Conservation (phyloP, 2,113 vertebrate species). For the Lepisosteus osseus region DNA sequence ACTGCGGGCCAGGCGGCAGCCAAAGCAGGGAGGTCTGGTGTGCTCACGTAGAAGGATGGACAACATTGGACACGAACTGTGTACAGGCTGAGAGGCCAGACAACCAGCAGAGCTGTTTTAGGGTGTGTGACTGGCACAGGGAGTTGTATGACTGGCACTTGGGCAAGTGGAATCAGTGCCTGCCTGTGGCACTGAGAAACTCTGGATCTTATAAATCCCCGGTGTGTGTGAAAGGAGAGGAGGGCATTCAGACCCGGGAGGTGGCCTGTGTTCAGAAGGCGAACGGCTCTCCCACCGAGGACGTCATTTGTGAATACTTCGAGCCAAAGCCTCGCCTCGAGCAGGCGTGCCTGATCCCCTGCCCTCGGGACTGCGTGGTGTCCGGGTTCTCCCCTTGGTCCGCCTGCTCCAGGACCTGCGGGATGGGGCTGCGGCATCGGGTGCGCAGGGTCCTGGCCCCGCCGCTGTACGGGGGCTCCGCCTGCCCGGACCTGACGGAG, state of each 20-base stretch:
- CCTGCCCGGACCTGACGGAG: conserved; percentile 89
- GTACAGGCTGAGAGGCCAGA: conserved; percentile 75
- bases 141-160: conserved; percentile 90
- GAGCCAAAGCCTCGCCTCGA: conserved; percentile 89
- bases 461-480: conserved; percentile 77
- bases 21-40: conserved; percentile 95
- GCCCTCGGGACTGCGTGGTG: conserved; percentile 87
- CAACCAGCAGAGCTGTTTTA: conserved; percentile 92
- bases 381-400: conserved; percentile 89
- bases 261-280: conserved; percentile 80
- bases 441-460: conserved; percentile 81
- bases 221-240: conserved; percentile 78
- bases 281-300: conserved; percentile 70
- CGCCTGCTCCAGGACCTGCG: conserved; percentile 86
- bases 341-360: conserved; percentile 93
- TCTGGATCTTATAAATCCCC: conserved; percentile 55
- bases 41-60: conserved; percentile 92
- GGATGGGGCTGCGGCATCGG: conserved; percentile 82
- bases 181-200: conserved; percentile 71
- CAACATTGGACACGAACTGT: conserved; percentile 89
- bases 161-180: conserved; percentile 82
- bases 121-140: conserved; percentile 94
- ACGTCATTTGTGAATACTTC: conserved; percentile 95
- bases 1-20: conserved; percentile 89
- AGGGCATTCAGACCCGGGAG: conserved; percentile 88